Percentiles rank a stretch among this genome's conserved stretches.
These are phyloP conservation scores for Passer montanus DNA, from an alignment of 2,113 vertebrate genomes.

Conservation along the genomic window DNA sequence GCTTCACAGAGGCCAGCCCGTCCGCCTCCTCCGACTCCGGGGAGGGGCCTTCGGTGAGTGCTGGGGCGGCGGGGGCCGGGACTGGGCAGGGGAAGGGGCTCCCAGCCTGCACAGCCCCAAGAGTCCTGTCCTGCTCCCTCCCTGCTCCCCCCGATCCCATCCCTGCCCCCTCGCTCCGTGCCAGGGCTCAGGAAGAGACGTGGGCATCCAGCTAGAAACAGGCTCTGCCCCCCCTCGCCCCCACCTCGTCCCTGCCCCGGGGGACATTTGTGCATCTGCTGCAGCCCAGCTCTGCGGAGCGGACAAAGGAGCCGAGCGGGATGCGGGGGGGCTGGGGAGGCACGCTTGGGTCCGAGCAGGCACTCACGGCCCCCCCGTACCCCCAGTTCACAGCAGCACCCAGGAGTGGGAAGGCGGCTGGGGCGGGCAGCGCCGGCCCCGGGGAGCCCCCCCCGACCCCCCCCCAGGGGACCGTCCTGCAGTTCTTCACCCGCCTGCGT, in stretches of 20 bases:
- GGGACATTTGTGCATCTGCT: not conserved
- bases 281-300: not conserved
- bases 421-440: not conserved
- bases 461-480: conserved; percentile 80
- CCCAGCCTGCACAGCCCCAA: not conserved
- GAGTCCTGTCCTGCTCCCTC: not conserved
- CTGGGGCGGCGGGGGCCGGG: accelerated
- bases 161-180: not conserved
- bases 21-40: conserved; percentile 69
- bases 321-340: not conserved
- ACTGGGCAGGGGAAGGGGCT: not conserved
- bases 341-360: accelerated
- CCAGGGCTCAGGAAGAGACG: not conserved
- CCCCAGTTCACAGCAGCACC: conserved; percentile 72
- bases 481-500: conserved; percentile 91
- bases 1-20: conserved; percentile 74
- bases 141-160: not conserved
- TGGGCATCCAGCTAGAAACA: not conserved
- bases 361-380: not conserved
- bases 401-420: conserved; percentile 57
- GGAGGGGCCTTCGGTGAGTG: conserved; percentile 80
- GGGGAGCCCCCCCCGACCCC: conserved; percentile 36
- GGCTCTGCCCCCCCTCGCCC: not conserved
- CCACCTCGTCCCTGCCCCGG: not conserved
- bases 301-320: not conserved